A percentile compares a stretch with the other conserved stretches of the same genome.
Conservation (phyloP, 2,888 invertebrate genomes). For the Notocelia uddmanniana region DNA sequence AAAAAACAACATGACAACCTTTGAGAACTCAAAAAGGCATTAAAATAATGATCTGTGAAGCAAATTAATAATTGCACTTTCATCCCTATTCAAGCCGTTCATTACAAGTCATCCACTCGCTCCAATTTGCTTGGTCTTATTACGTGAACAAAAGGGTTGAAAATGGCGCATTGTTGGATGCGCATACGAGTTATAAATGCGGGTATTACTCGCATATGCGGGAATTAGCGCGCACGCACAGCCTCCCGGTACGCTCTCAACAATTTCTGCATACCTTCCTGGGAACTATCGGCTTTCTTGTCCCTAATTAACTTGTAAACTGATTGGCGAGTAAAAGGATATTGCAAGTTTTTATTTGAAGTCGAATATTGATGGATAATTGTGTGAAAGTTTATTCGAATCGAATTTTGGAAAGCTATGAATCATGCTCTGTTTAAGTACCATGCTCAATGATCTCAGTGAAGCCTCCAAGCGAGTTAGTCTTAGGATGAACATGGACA, state of each 20-base stretch:
- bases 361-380: slow-evolving; percentile 7
- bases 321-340: slow-evolving; percentile 55
- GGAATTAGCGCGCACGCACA: slow-evolving; percentile 76
- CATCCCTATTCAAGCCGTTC: slow-evolving; percentile 36
- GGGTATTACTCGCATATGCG: slow-evolving; percentile 68
- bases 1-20: slow-evolving; percentile 20
- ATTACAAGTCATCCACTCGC: slow-evolving; percentile 20
- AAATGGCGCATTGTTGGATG: slow-evolving; percentile 18
- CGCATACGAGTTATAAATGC: slow-evolving; percentile 65
- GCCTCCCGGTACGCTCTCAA: slow-evolving; percentile 76
- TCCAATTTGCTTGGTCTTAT: slow-evolving; percentile 21
- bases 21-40: slow-evolving; percentile 23
- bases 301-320: slow-evolving; percentile 71
- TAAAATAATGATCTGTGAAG: slow-evolving; percentile 42
- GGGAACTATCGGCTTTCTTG: slow-evolving; percentile 72
- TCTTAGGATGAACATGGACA: no score
- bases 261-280: slow-evolving; percentile 84
- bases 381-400: slow-evolving; percentile 7
- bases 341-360: slow-evolving; percentile 26
- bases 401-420: neutral
- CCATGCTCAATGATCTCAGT: no score
- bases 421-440: no score
- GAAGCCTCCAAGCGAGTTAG: no score
- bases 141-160: slow-evolving; percentile 25
- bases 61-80: slow-evolving; percentile 46